Evolutionary conservation across 2,888 invertebrate genomes (phyloP).

Genomic region (Germaria angustata): DNA sequence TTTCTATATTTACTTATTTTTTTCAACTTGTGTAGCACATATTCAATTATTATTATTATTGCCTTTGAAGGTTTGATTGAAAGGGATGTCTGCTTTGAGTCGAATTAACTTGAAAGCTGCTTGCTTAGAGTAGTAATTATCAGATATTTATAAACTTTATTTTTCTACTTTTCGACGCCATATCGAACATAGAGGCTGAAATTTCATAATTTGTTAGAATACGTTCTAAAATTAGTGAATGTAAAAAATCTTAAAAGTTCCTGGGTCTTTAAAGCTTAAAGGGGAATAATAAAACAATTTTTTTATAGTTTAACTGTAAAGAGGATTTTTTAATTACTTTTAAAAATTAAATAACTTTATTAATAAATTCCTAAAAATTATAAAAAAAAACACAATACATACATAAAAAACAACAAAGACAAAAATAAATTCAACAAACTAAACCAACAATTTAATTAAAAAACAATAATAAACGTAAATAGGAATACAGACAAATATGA

Average conservation of each 20-base stretch:
- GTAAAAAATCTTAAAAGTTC: no score
- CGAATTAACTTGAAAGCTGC: no score
- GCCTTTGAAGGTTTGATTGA: no score
- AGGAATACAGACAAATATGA: slow-evolving; percentile 16
- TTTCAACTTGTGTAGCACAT: no score
- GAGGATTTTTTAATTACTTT: not conserved
- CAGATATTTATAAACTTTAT: no score
- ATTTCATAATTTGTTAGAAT: not conserved
- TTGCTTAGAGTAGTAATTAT: no score
- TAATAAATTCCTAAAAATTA: slow-evolving; percentile 46
- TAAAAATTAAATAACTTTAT: slow-evolving; percentile 61
- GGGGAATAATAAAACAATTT: not conserved
- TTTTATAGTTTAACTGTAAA: not conserved
- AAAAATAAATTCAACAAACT: slow-evolving; percentile 44
- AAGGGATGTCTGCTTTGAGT: no score
- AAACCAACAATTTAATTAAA: slow-evolving; percentile 26
- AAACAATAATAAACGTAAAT: slow-evolving; percentile 12
- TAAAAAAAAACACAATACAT: slow-evolving; percentile 8
- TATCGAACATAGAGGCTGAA: no score
- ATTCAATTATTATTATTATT: no score
- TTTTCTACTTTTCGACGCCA: no score
- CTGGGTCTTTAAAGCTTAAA: not conserved
- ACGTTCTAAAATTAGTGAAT: not conserved
- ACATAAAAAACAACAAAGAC: slow-evolving; percentile 18
- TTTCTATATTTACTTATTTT: no score